Conservation (phyloP, 2,888 invertebrate species). For the Tipula vernalis region DNA sequence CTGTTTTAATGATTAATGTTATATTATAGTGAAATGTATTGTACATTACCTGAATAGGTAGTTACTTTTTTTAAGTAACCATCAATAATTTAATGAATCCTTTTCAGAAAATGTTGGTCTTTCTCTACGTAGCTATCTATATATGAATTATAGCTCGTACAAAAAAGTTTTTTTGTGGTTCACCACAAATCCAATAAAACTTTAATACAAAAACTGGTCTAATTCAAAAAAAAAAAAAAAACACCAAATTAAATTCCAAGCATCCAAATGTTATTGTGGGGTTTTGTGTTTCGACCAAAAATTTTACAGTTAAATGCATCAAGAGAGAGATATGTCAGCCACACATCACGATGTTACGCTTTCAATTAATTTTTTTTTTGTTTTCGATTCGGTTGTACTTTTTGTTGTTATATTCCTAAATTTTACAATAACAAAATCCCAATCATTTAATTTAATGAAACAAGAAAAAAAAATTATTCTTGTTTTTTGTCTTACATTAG, state of each 20-base stretch:
- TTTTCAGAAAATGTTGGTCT: neutral
- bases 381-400: neutral
- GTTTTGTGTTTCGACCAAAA: neutral
- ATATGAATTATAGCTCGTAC: neutral
- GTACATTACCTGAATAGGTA: neutral
- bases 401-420: neutral
- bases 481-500: neutral
- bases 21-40: neutral
- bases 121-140: no score
- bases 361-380: neutral
- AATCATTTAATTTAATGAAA: neutral
- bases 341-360: constrained; percentile 4
- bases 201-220: neutral
- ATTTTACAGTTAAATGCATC: neutral
- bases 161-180: neutral
- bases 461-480: neutral
- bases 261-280: neutral
- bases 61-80: neutral
- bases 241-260: neutral
- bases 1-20: neutral
- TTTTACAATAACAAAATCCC: neutral
- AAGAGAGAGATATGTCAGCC: constrained; percentile 4
- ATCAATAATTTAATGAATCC: neutral
- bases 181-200: neutral
- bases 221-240: neutral